Evolutionary conservation across 2,113 vertebrate genomes (phyloP), one percentile per base, ranked within the genome.

Genomic region (Hiodon tergisus): DNA sequence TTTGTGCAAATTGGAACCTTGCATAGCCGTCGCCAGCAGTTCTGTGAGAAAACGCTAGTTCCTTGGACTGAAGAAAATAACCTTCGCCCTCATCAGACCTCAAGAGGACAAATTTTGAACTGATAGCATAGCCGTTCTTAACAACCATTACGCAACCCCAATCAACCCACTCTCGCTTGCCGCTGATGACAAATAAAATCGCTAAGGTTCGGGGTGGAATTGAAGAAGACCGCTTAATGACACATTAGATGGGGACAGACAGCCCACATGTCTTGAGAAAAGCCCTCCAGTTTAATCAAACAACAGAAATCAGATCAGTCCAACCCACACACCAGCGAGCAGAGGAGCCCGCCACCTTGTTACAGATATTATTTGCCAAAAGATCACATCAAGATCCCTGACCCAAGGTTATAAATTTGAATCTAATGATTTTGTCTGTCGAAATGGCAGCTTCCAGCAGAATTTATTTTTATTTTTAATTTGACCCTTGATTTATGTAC

Each of bases 401-500:
- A 84, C 83, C 80, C 79, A 4, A 86, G 91, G 90, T 86, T 86
- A 92, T 94, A 91, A 86, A 91, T 94, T 93, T 83, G 85, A 88
- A 85, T 87, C 83, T 93, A 95, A 94, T 93, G 88, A 93, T 93
- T 95, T 94, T 94, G 89, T 94, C 87, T 87, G 83, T 88, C 87
- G 88, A 93, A 90, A 88, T 87, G 87, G 88, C 89, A 87, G 87
- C 82, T 87, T 90, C 84, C 80, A 85, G 84, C 87, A 89, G 89
- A 92, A 92, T 82, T 81, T 50, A 77, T 75, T 78, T 78, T 74
- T 53, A 52, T 31, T 77, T 73, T 80, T 74, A 88, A 89, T 90
- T 90, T 89, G 92, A 93, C 86, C 89, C 89, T 88, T 95, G 95
- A 97, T 96, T 96, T 95, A 95, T 96, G 90, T 85, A 91, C 95